Evolutionary conservation across 37 sponge, comb jelly and placozoan genomes (phyloP), one percentile per base, ranked within the genome.

Genomic region (Aplysina aerophoba): DNA sequence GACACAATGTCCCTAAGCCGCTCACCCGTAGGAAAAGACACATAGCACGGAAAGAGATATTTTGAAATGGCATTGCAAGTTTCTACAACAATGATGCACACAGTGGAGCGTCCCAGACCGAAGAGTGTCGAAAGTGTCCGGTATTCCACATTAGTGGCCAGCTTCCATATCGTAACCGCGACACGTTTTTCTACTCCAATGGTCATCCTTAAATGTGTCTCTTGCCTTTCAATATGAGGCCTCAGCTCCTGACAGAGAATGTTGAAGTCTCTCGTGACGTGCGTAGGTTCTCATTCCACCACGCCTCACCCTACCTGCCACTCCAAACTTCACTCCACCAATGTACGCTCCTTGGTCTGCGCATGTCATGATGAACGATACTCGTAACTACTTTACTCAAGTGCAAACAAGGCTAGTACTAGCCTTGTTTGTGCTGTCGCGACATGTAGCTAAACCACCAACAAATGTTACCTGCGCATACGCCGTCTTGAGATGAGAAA

Each of bases 101-200:
- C 86, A 40, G 86, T 86, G 21, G 86, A 86, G 14, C 21, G 25
- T 27, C 87, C 81, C 12, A 87, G 14, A 5, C 87, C 87, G 61
- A 87, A 87, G 20, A 87, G 27, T 5, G 44, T 55, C n/a, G 87
- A 79, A 15, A 87, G 20, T n/a, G 81, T 87, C 24, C 81, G 55
- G 37, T 80, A 87, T 50, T 87, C 87, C 20, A 80, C 68, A 80
- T 81, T 68, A 36, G 87, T 87, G 8, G 87, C 87, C 56, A 87
- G 63, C 81, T 58, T 87, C 86, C 87, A 87, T 0, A 87, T 55
- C 30, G 88, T 87, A 44, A 81, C 82, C 39, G 88, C 88, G 17
- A 87, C 80, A 4, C 66, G 41, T 57, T 60, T n/a, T 58, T 86
- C 86, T 15, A 86, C 86, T 61, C 34, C 24, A 8, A 86, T 56